phyloP scores from a whole-genome alignment of 37 sponge, comb jelly and placozoan species.

The Dysidea cf. avara region DNA sequence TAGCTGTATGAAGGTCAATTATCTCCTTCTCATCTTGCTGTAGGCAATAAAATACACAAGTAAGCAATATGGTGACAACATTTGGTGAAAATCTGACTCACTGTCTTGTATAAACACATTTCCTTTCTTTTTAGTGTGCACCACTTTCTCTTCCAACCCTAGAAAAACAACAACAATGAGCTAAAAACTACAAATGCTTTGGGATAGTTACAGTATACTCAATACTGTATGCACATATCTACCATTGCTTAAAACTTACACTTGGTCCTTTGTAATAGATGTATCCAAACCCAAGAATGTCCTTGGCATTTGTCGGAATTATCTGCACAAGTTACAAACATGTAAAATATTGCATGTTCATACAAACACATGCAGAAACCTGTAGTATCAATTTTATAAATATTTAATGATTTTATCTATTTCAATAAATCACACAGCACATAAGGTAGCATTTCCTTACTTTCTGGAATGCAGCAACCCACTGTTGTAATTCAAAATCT shows the following conservation, averaged over 20 bases:
- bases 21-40: conserved; percentile 54
- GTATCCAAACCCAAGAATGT: conserved; percentile 29
- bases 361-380: no score
- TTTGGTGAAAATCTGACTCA: conserved; percentile 12
- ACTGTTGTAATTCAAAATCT: conserved; percentile 48
- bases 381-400: no score
- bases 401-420: no score
- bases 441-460: no score
- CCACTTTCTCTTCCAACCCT: conserved; percentile 78
- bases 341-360: no score
- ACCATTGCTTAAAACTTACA: background rate
- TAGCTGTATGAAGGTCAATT: conserved; percentile 65
- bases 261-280: background rate
- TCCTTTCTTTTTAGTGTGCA: conserved; percentile 71
- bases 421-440: no score
- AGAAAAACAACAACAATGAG: background rate
- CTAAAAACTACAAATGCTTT: conserved; percentile 19
- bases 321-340: conserved; percentile 22
- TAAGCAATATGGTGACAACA: background rate
- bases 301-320: conserved; percentile 53
- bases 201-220: background rate
- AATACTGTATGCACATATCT: background rate
- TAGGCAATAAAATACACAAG: background rate
- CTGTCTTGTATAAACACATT: conserved; percentile 54
- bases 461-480: conserved; percentile 46